Conservation (phyloP, 1,140 invertebrate genomes). For the Watersipora subatra region DNA sequence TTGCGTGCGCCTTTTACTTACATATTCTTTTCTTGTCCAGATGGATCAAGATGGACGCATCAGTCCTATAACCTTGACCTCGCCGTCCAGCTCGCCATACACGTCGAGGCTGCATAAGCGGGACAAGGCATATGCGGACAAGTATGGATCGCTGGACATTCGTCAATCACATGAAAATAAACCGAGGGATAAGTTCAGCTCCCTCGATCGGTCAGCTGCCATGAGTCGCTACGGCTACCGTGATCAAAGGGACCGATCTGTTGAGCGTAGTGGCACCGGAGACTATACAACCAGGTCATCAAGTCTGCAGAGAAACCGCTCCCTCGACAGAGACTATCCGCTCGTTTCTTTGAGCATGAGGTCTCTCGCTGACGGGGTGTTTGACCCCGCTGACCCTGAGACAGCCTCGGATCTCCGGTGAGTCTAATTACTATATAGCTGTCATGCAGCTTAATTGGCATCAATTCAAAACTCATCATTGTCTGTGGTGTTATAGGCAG, state of each 20-base stretch:
- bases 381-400: background rate
- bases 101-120: background rate
- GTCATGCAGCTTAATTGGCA: too few relatives aligned
- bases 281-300: background rate
- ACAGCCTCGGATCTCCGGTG: background rate
- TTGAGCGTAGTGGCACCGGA: background rate
- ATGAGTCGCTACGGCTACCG: background rate
- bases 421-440: background rate
- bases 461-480: too few relatives aligned
- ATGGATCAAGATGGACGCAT: background rate
- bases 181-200: constrained; percentile 1
- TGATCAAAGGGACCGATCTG: background rate
- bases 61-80: background rate
- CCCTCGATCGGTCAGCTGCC: background rate
- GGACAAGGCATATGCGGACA: background rate
- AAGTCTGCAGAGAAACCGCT: background rate
- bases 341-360: background rate
- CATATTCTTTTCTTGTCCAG: too few relatives aligned
- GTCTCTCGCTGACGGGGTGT: background rate
- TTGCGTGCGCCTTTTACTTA: too few relatives aligned
- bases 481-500: too few relatives aligned
- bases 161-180: background rate
- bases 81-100: background rate
- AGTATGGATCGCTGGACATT: background rate
- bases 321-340: background rate